Percentiles rank a stretch among this genome's conserved stretches.
These are phyloP conservation scores for Chelonia mydas DNA, from an alignment of 2,797 vertebrate species.

Conservation along the genomic window DNA sequence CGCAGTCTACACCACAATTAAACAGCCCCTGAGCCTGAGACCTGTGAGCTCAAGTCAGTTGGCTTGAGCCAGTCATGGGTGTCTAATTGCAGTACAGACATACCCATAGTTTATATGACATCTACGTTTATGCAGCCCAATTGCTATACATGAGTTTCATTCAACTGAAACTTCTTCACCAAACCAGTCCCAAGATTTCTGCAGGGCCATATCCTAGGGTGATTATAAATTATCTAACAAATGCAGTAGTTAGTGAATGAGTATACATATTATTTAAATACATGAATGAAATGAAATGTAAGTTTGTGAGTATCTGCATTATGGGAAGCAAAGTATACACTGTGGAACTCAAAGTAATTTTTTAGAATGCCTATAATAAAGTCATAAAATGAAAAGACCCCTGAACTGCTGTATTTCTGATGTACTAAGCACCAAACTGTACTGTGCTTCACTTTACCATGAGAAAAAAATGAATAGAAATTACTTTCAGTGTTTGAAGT, in stretches of 20 bases:
- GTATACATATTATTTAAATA: background rate
- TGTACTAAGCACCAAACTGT: background rate
- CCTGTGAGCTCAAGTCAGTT: background rate
- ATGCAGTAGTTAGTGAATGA: background rate
- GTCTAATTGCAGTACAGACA: background rate
- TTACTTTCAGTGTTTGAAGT: background rate
- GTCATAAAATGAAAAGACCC: background rate
- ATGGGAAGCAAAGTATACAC: background rate
- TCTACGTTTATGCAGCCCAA: background rate
- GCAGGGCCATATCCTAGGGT: accelerated
- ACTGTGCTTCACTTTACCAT: background rate
- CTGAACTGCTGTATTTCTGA: background rate
- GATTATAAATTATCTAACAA: background rate
- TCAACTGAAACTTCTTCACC: background rate
- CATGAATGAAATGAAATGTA: background rate
- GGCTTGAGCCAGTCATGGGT: background rate
- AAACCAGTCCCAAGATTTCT: background rate
- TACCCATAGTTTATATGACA: accelerated
- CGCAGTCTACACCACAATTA: background rate
- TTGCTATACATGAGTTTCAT: accelerated
- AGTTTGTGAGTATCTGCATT: background rate
- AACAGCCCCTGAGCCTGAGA: background rate
- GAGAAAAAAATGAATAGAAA: background rate
- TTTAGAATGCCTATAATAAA: conserved; percentile 3
- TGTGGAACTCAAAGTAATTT: background rate